Evolutionary conservation across 2,888 invertebrate species (phyloP), one percentile per base, ranked within the genome.

Genomic region (Steinernema carpocapsae): DNA sequence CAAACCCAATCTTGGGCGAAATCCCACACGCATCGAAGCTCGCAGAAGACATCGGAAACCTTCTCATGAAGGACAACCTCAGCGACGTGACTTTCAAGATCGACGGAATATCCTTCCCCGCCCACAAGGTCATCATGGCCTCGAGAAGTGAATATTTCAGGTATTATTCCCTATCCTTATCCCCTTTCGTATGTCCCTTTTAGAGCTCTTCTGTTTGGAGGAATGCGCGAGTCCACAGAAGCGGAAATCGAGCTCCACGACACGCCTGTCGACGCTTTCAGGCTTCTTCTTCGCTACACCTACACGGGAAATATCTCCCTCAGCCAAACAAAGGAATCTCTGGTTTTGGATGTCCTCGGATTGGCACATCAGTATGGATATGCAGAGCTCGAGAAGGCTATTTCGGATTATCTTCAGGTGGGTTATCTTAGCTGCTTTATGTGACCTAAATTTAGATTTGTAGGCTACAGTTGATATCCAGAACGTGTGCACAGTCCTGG

Each of bases 321-420:
- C 64, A 88, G 90, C 10, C 90, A 91, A 82, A 89, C 91, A 75
- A 91, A 91, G 84, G 89, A 90, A 75, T 90, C 90, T 43, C 84
- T 88, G 48, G 87, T 91, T 37, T 83, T 91, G 70, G 91, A 91
- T 82, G 91, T 92, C 71, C 88, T 93, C 22, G 95, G 95, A 4
- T 90, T 99, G 88, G 94, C 96, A 45, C 95, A 99, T 90, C 93
- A 95, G 88, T 99, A 95, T 90, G 95, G 95, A 76, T 96, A 99
- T 89, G 92, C 91, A 76, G 94, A 95, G 88, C 89, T 99, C 81
- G 96, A 97, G 90, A 90, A 92, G 0, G 92, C 95, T 37, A 93
- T 99, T 82, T 95, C 95, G 0, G 94, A 96, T 85, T 95, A 95
- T 89, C 90, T 99, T 82, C 92, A 93, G 72, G 84, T 81, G 24